These are phyloP conservation scores for Thymelicus lineola DNA, from an alignment of 2,888 invertebrate genomes.

Conservation along the genomic window DNA sequence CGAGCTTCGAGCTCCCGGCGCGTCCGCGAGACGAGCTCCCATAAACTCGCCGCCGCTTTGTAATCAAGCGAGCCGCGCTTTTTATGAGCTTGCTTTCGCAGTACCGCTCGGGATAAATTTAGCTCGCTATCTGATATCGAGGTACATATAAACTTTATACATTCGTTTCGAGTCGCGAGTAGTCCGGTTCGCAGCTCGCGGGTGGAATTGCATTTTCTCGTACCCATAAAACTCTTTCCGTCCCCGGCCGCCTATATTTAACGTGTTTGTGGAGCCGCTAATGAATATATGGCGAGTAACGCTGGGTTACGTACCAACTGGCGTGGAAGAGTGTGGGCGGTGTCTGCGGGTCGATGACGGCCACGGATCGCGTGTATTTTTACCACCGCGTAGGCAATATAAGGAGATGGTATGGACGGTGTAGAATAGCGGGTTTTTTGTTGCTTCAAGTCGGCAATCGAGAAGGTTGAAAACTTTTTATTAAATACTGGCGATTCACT, in stretches of 20 bases:
- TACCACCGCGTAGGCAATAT: constrained; percentile 51
- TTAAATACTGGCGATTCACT: no score
- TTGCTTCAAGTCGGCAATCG: background rate
- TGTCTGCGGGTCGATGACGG: constrained; percentile 54
- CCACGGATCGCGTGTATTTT: constrained; percentile 62
- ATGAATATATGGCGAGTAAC: constrained; percentile 48
- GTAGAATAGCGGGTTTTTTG: constrained; percentile 27
- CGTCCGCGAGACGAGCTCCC: constrained; percentile 61
- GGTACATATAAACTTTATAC: constrained; percentile 49
- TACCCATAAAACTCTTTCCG: constrained; percentile 42
- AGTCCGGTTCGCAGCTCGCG: constrained; percentile 36
- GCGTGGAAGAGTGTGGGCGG: constrained; percentile 48
- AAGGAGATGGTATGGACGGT: constrained; percentile 23
- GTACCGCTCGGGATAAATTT: constrained; percentile 73
- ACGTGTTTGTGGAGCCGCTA: constrained; percentile 43
- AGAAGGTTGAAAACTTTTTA: no score
- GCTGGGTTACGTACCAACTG: background rate
- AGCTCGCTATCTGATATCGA: constrained; percentile 74
- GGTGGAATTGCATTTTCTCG: constrained; percentile 45
- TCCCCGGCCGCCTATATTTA: constrained; percentile 47
- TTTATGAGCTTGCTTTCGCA: constrained; percentile 77
- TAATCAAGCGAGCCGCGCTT: constrained; percentile 80
- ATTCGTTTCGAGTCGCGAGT: constrained; percentile 36
- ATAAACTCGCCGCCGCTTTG: constrained; percentile 73
- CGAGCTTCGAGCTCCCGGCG: constrained; percentile 39